These are phyloP conservation scores for Drosophila neotestacea DNA, from an alignment of 2,888 invertebrate genomes.

Conservation along the genomic window DNA sequence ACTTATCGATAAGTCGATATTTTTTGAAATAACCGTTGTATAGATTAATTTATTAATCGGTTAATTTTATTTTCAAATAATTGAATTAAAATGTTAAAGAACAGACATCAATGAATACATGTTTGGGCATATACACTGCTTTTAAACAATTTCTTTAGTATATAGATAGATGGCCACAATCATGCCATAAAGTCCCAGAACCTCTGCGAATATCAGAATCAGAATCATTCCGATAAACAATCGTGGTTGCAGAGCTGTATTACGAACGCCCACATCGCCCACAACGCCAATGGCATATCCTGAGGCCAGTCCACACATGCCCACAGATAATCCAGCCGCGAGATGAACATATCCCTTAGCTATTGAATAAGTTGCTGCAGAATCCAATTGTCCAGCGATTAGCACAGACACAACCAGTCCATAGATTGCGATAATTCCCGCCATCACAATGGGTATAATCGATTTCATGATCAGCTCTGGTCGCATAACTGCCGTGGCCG, in stretches of 20 bases:
- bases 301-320: constrained; percentile 98
- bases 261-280: constrained; percentile 88
- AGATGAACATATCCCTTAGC: constrained; percentile 97
- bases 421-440: constrained; percentile 99
- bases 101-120: not conserved
- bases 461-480: constrained; percentile 99
- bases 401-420: constrained; percentile 99
- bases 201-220: constrained; percentile 70
- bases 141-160: constrained; percentile 90
- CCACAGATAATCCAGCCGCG: constrained; percentile 98
- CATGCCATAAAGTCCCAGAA: constrained; percentile 65
- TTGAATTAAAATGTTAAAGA: too few species aligned
- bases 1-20: not conserved
- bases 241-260: constrained; percentile 99
- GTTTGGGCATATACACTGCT: not conserved
- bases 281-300: constrained; percentile 98
- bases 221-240: constrained; percentile 99
- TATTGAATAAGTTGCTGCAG: constrained; percentile 47
- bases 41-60: not conserved
- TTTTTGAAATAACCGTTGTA: not conserved
- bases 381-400: constrained; percentile 89
- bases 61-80: not conserved
- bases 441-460: constrained; percentile 99
- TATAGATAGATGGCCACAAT: constrained; percentile 94
- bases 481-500: constrained; percentile 99